A percentile compares a stretch with the other conserved stretches of the same genome.
Conservation (phyloP, 2,113 vertebrate genomes). For the Gobiocypris rarus region DNA sequence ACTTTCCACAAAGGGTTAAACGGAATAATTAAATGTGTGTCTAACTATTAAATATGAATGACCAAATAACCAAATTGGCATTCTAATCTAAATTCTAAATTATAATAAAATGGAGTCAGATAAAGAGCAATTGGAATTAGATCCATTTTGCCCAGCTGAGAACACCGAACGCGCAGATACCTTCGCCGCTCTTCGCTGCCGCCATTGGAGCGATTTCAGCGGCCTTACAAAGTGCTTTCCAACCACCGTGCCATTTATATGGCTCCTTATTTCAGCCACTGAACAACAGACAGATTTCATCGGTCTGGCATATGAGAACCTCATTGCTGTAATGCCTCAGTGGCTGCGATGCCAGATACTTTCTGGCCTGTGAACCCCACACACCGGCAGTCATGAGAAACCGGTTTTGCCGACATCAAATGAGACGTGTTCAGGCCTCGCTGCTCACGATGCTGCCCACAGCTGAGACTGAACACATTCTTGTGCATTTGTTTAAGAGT, state of each 20-base stretch:
- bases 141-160: no score
- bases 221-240: no score
- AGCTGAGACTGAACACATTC: constrained; percentile 51
- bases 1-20: no score
- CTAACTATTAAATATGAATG: no score
- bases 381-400: constrained; percentile 44
- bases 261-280: constrained; percentile 13
- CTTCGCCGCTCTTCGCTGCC: no score
- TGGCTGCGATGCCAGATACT: constrained; percentile 29
- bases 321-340: constrained; percentile 39
- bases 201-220: no score
- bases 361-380: constrained; percentile 42
- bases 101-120: no score
- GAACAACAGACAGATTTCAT: constrained; percentile 37
- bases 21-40: no score
- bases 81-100: no score
- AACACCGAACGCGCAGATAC: no score
- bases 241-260: constrained; percentile 17
- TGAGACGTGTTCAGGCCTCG: constrained; percentile 50
- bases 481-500: constrained; percentile 54
- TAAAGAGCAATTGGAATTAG: no score
- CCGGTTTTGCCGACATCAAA: constrained; percentile 40
- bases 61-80: no score
- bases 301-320: constrained; percentile 39
- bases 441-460: constrained; percentile 37